A percentile compares a stretch with the other conserved stretches of the same genome.
These are phyloP conservation scores for Antedon mediterranea DNA, from an alignment of 53 echinoderm and acorn worm species.

Conservation along the genomic window DNA sequence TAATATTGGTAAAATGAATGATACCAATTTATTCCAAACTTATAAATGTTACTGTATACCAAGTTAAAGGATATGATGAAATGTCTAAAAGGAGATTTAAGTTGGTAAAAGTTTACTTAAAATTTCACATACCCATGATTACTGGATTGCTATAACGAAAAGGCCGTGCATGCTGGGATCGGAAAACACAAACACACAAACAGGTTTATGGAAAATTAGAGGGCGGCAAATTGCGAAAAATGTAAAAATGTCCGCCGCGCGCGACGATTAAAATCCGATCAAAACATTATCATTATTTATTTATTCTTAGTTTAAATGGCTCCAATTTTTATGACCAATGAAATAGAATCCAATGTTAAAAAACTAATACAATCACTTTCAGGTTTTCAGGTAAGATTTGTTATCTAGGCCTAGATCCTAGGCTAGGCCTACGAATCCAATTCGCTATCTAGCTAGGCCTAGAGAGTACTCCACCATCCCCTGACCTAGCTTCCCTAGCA, in stretches of 20 bases:
- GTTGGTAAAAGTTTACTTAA: not conserved
- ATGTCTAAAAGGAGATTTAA: not conserved
- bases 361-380: conserved; percentile 34
- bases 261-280: too few relatives aligned
- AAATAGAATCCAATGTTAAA: conserved; percentile 25
- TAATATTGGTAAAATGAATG: too few relatives aligned
- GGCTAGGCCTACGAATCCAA: too few relatives aligned
- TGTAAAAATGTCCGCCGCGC: not conserved
- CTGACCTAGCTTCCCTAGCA: too few relatives aligned
- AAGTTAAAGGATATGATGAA: not conserved
- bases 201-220: not conserved
- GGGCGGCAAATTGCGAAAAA: not conserved
- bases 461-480: too few relatives aligned
- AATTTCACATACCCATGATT: not conserved
- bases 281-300: too few relatives aligned
- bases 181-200: not conserved
- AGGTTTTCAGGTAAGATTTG: conserved; percentile 33
- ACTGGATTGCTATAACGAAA: not conserved
- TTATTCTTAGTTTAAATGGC: too few relatives aligned
- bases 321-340: not conserved
- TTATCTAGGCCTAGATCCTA: not conserved
- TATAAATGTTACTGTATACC: too few relatives aligned
- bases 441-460: too few relatives aligned
- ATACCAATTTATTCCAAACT: not conserved
- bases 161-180: not conserved